Conservation (phyloP, 2,888 invertebrate genomes). For the Chalcosyrphus nemorum region DNA sequence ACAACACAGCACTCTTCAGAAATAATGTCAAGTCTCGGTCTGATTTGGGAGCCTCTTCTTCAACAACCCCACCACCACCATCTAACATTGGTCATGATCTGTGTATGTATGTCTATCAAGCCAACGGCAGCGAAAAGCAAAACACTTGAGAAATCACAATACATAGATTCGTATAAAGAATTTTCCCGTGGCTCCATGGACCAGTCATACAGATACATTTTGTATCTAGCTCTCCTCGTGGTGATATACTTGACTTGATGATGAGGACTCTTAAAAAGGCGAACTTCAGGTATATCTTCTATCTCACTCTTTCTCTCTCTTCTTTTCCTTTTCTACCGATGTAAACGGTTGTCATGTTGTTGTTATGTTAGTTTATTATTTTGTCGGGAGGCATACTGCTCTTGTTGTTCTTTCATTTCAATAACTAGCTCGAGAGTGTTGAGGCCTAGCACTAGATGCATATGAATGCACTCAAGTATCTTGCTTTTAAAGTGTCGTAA, state of each 20-base stretch:
- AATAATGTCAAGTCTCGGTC: constrained; percentile 63
- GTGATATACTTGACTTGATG: constrained; percentile 69
- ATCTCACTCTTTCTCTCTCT: neutral
- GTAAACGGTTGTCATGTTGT: constrained; percentile 71
- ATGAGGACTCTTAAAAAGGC: constrained; percentile 67
- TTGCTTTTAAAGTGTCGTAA: constrained; percentile 54
- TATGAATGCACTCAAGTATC: neutral
- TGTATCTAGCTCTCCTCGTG: neutral
- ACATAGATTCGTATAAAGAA: constrained; percentile 18
- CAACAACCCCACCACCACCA: neutral
- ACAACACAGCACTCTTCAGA: constrained; percentile 55
- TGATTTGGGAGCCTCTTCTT: constrained; percentile 50
- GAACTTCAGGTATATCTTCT: constrained; percentile 36
- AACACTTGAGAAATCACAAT: constrained; percentile 62
- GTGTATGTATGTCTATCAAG: constrained; percentile 1
- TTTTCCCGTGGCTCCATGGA: constrained; percentile 29
- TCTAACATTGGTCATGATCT: constrained; percentile 34
- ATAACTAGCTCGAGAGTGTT: constrained; percentile 55
- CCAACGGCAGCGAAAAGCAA: constrained; percentile 53
- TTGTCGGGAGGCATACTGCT: constrained; percentile 28
- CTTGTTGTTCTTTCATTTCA: constrained; percentile 51
- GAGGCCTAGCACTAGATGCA: neutral
- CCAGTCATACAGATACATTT: neutral
- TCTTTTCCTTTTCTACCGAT: constrained; percentile 13
- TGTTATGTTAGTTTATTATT: constrained; percentile 64